These are phyloP conservation scores for Protophormia terraenovae DNA, from an alignment of 2,888 invertebrate genomes.

Conservation along the genomic window DNA sequence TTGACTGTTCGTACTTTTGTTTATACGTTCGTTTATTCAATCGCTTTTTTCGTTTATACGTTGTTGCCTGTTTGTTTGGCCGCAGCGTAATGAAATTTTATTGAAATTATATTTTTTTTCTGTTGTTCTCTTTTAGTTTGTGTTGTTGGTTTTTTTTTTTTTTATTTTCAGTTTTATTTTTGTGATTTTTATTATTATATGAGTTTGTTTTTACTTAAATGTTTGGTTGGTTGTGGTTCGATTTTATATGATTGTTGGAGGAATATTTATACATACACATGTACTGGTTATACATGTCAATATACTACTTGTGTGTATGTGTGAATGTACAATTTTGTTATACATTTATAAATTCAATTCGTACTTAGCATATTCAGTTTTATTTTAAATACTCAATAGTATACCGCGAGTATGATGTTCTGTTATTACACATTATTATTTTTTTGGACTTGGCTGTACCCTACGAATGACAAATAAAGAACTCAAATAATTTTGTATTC, in stretches of 20 bases:
- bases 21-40: conserved; percentile 37
- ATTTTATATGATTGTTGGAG: conserved; percentile 51
- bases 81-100: conserved; percentile 80
- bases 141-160: conserved; percentile 51
- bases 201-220: conserved; percentile 49
- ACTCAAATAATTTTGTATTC: no score
- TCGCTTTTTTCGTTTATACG: conserved; percentile 65
- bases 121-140: conserved; percentile 53
- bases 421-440: conserved; percentile 14
- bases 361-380: conserved; percentile 44
- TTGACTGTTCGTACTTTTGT: conserved; percentile 20
- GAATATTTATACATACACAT: conserved; percentile 41
- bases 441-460: neutral
- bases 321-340: neutral
- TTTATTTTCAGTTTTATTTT: conserved; percentile 45
- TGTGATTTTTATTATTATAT: conserved; percentile 39
- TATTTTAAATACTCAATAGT: conserved; percentile 51
- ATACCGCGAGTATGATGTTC: conserved; percentile 47
- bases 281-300: conserved; percentile 52
- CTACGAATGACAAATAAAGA: neutral
- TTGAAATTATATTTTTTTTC: conserved; percentile 77
- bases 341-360: neutral
- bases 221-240: conserved; percentile 55
- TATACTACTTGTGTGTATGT: no score
- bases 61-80: conserved; percentile 62